Percentiles rank a stretch among this genome's conserved stretches.
phyloP scores from a whole-genome alignment of 92 coral and sea anemone species.

The Umimayanthus kanabou region DNA sequence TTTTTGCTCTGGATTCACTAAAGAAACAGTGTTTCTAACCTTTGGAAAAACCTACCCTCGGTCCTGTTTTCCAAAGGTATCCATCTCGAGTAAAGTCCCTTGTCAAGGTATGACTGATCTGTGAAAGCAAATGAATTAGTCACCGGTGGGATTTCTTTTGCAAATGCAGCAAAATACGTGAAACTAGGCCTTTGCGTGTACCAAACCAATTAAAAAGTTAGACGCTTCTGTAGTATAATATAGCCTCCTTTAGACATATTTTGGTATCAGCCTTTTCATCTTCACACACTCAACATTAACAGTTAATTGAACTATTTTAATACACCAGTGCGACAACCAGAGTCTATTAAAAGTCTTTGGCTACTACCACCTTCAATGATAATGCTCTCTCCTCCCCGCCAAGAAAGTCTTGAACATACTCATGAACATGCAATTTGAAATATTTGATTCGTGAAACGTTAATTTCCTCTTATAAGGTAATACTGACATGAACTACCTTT shows the following conservation, averaged over 20 bases:
- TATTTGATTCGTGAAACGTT: too few relatives aligned
- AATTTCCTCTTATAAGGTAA: too few relatives aligned
- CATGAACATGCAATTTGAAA: too few relatives aligned
- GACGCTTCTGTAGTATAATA: background rate
- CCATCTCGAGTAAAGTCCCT: constrained; percentile 80
- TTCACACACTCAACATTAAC: background rate
- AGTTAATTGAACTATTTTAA: background rate
- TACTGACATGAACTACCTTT: constrained; percentile 48
- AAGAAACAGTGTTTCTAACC: background rate
- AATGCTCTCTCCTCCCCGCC: too few relatives aligned
- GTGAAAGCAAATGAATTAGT: background rate
- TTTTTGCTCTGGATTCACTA: background rate
- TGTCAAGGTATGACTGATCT: constrained; percentile 57
- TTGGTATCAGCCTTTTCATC: background rate
- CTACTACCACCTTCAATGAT: too few relatives aligned
- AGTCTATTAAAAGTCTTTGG: background rate
- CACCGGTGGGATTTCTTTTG: background rate
- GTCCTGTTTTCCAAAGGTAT: constrained; percentile 74
- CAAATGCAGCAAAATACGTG: background rate
- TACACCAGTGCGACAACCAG: background rate
- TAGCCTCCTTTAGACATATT: background rate
- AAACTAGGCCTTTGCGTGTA: background rate
- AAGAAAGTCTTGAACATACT: too few relatives aligned
- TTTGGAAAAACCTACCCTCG: constrained; percentile 61
- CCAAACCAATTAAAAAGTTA: background rate